Evolutionary conservation across 2,888 invertebrate species (phyloP), one percentile per base, ranked within the genome.

Genomic region (Drosophila siamana): DNA sequence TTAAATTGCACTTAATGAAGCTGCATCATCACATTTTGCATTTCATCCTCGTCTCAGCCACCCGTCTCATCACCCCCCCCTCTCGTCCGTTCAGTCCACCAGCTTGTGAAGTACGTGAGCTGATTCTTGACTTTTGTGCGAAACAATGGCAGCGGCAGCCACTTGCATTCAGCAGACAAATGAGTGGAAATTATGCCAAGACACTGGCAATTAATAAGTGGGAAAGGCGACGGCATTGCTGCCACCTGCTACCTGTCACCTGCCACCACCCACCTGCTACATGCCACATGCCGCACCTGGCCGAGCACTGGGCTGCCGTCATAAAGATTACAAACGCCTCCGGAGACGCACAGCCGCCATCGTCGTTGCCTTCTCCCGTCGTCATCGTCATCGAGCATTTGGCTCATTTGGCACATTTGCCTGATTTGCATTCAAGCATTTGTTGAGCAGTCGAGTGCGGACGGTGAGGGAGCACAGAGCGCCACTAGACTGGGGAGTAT

Each of bases 1-100:
- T 82, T 87, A 82, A 82, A 87, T 87, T 78, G 85, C 88, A 83
- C 87, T 83, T 83, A 83, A 83, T 88, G 82, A 83, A 83, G 82
- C 82, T 88, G 88, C 82, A 88, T 83, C 88, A 82, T 82, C 88
- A 88, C 86, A 88, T 83, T 83, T 88, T 83, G 88, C 82, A 88
- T 83, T 82, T 86, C 78, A 73, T 60, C 51, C 65, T 50, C 24
- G 33, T 16, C 47, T 46, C 44, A 38, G 22, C 44, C n/a, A 8
- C 24, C 22, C 2, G 36, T 8, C 9, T 8, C 5, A n/a, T 9
- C 4, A n/a, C 9, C 7, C 13, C 36, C 11, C 11, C 13, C 24
- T 9, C 33, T 6, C 36, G 9, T 5, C 15, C 22, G n/a, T 26
- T 38, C 9, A 1, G 19, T 47, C 6, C 36, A 51, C 26, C 13